A percentile compares a stretch with the other conserved stretches of the same genome.
Conservation (phyloP, 2,113 vertebrate species). For the Nothoprocta perdicaria region DNA sequence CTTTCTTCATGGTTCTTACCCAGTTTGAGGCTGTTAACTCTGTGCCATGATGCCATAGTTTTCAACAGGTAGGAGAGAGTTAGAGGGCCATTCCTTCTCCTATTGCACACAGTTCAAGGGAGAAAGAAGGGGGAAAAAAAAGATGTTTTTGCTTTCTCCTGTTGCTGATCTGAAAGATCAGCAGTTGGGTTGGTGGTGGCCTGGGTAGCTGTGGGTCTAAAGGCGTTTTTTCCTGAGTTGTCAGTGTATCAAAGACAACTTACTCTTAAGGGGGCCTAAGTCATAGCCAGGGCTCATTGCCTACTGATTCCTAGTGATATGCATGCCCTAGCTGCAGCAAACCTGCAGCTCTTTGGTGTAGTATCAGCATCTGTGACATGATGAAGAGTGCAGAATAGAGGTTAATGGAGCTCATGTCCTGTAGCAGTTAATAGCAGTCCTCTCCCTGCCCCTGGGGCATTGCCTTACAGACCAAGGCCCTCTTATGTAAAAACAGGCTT, state of each 20-base stretch:
- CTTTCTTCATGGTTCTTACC: not conserved
- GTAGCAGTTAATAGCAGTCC: not conserved
- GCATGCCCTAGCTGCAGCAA: fast-evolving
- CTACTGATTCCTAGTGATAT: not conserved
- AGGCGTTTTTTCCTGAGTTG: not conserved
- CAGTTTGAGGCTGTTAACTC: not conserved
- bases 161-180: not conserved
- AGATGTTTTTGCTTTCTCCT: not conserved
- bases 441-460: not conserved
- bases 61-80: not conserved
- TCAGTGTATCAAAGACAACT: not conserved
- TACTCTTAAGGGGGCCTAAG: not conserved
- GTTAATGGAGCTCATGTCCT: not conserved
- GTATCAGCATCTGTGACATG: not conserved
- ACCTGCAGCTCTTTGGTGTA: not conserved
- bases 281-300: not conserved
- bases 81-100: not conserved
- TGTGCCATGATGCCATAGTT: not conserved
- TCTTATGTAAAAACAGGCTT: not conserved
- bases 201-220: fast-evolving
- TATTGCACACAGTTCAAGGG: not conserved
- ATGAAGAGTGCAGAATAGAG: not conserved
- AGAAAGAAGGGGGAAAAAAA: not conserved
- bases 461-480: not conserved
- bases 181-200: not conserved